phyloP scores from a whole-genome alignment of 2,797 vertebrate species.

The Streptopelia turtur region DNA sequence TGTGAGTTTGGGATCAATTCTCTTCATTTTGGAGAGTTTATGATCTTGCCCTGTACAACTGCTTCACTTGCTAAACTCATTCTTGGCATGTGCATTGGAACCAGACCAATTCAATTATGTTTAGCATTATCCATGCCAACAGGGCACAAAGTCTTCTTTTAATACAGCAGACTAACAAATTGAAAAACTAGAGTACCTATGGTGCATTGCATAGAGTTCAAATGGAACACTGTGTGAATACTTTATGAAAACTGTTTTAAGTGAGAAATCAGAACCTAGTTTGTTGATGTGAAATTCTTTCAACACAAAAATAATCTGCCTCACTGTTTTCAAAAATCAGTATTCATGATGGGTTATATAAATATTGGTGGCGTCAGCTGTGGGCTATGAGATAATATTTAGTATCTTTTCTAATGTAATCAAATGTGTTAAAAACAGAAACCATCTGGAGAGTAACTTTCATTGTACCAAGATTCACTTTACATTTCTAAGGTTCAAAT shows the following conservation, averaged over 20 bases:
- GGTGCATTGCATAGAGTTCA: background rate
- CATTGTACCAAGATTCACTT: background rate
- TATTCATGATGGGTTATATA: background rate
- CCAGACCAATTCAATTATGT: background rate
- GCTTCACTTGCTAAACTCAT: background rate
- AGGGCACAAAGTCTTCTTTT: slow-evolving; percentile 18
- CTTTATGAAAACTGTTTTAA: background rate
- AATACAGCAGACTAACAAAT: background rate
- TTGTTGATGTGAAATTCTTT: background rate
- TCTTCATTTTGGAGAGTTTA: background rate
- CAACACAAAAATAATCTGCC: background rate
- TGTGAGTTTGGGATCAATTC: background rate
- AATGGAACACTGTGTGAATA: background rate
- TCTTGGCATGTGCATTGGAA: background rate
- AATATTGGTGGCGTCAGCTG: background rate
- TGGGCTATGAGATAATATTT: background rate
- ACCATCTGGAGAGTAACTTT: slow-evolving; percentile 9
- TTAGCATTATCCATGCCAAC: background rate
- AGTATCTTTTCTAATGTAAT: background rate
- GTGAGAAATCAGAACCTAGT: background rate
- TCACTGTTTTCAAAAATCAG: background rate
- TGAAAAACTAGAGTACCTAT: background rate
- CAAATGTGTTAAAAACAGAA: background rate
- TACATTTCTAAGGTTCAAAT: background rate
- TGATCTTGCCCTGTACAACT: background rate